Base-by-base conservation (phyloP, 1,140 invertebrate genomes). In the Leucophenga varia region DNA sequence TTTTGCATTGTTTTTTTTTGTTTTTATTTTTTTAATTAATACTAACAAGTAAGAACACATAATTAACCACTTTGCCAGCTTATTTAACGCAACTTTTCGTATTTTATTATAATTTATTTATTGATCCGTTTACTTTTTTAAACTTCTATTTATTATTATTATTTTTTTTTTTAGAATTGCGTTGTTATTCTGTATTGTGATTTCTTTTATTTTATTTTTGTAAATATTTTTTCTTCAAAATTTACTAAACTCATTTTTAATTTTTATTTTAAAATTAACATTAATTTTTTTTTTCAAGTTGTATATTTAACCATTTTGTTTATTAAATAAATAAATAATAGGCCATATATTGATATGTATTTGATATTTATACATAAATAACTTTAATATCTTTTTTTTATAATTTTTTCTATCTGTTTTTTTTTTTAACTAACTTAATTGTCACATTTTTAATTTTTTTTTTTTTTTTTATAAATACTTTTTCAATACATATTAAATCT, bases 321-420 rank as follows among this genome's bases (percentile, higher is more conserved):
- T 41, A 42, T 52, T 64, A 53, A 72, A 61, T 55, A 64, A 71
- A 71, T 67, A 71, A 64, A 69, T 56, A 57, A 63, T 72, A 72
- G 69, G 69, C 69, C 69, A 72, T 72, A 69, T 67, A 69, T 57
- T 72, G 69, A 72, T 72, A 72, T 72, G 69, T 72, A 72, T 72
- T 67, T 72, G 69, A 72, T 72, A 69, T 61, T 72, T 72, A 67
- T 64, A 72, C 68, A 69, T 64, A 65, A 68, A 72, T 72, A 68
- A 61, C 68, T 53, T 56, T 72, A 55, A 25, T 25, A 10, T 25
- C 22, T 10, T 25, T 30, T 55, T 72, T 65, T 72, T 72, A 72
- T 55, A 70, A 64, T 57, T 57, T 64, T 30, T 44, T 14, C 30
- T 36, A n/a, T 25, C 30, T 13, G 42, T 8, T 37, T 37, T 30